Conservation (phyloP, 2,797 vertebrate genomes). For the Darevskia mixta region DNA sequence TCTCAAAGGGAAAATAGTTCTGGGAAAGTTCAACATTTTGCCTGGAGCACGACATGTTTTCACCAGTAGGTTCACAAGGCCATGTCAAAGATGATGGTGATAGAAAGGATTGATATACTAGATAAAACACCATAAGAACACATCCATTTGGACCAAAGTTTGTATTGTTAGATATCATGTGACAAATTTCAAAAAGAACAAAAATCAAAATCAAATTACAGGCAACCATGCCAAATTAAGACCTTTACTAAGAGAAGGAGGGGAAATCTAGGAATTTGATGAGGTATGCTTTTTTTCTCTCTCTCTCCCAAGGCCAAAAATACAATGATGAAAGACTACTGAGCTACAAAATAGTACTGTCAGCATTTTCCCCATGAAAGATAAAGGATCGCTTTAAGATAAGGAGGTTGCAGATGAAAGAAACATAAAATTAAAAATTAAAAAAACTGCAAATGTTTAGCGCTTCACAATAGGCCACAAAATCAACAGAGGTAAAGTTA, state of each 20-base stretch:
- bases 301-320: slow-evolving; percentile 71
- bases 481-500: slow-evolving; percentile 66
- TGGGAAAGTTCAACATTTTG: background rate
- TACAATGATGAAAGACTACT: slow-evolving; percentile 76
- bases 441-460: slow-evolving; percentile 34
- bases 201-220: slow-evolving; percentile 68
- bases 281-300: slow-evolving; percentile 64
- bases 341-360: slow-evolving; percentile 70
- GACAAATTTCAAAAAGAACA: slow-evolving; percentile 44
- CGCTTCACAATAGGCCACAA: slow-evolving; percentile 25
- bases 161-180: slow-evolving; percentile 55
- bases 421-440: slow-evolving; percentile 48
- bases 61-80: background rate
- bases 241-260: slow-evolving; percentile 53
- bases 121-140: background rate
- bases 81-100: background rate
- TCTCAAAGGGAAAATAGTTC: background rate
- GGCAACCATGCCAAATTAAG: slow-evolving; percentile 39
- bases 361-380: slow-evolving; percentile 67
- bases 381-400: slow-evolving; percentile 75
- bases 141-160: slow-evolving; percentile 47
- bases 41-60: background rate
- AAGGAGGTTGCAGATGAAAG: slow-evolving; percentile 68
- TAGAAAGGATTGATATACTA: background rate
- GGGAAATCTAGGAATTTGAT: slow-evolving; percentile 65